Evolutionary conservation across 2,888 invertebrate species (phyloP).

Genomic region (Chromoteleia sp.): DNA sequence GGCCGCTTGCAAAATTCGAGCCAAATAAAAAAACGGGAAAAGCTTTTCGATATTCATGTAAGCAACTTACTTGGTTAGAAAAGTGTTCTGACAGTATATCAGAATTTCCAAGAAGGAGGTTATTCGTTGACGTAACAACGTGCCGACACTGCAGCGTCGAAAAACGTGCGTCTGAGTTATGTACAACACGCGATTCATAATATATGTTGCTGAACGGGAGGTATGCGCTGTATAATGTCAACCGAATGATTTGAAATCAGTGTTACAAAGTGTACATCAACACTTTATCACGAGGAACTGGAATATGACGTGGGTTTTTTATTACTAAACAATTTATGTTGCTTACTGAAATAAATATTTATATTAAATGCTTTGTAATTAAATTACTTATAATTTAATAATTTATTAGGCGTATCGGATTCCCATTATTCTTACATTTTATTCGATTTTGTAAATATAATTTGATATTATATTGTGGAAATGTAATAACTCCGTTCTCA

Average conservation of each 20-base stretch:
- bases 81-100: slow-evolving; percentile 52
- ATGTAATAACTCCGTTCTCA: too few relatives aligned
- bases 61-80: slow-evolving; percentile 54
- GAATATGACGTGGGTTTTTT: slow-evolving; percentile 18
- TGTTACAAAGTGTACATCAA: slow-evolving; percentile 39
- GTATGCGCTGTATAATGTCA: slow-evolving; percentile 35
- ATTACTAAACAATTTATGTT: slow-evolving; percentile 11
- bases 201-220: slow-evolving; percentile 33
- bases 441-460: neutral
- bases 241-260: slow-evolving; percentile 50
- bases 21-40: slow-evolving; percentile 8
- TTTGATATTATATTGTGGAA: too few relatives aligned
- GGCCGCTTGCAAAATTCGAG: slow-evolving; percentile 1
- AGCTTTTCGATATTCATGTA: slow-evolving; percentile 62
- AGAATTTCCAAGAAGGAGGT: slow-evolving; percentile 42
- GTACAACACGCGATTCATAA: slow-evolving; percentile 56
- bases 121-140: slow-evolving; percentile 45
- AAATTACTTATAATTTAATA: neutral
- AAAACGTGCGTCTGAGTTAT: slow-evolving; percentile 53
- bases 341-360: neutral
- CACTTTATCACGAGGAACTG: slow-evolving; percentile 26
- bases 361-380: neutral
- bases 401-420: neutral
- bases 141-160: slow-evolving; percentile 28
- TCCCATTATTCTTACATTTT: neutral